These are phyloP conservation scores for Ptychochromis oligacanthus DNA, from an alignment of 2,113 vertebrate species.

Conservation along the genomic window DNA sequence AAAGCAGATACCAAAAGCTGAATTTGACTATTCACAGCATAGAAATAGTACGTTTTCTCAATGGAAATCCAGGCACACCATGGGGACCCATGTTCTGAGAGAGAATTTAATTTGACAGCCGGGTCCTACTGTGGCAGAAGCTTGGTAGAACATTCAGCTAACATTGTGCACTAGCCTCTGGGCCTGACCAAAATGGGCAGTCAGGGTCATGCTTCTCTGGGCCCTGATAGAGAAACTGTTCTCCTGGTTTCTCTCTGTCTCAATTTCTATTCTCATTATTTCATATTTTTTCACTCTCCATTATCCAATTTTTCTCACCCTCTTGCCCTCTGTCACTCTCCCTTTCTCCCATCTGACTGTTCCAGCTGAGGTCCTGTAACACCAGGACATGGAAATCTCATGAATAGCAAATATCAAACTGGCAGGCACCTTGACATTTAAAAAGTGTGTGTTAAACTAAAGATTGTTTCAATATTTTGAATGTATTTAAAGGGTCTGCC, in stretches of 20 bases:
- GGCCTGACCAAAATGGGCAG: constrained; percentile 12
- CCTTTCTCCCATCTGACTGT: constrained; percentile 34
- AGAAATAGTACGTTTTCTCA: neutral
- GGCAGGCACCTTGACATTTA: constrained; percentile 57
- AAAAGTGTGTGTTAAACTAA: constrained; percentile 45
- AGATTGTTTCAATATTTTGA: constrained; percentile 57
- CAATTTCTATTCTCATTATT: constrained; percentile 60
- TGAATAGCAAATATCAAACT: constrained; percentile 77
- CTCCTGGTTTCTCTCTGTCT: constrained; percentile 33
- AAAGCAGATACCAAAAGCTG: constrained; percentile 8
- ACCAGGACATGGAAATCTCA: constrained; percentile 73
- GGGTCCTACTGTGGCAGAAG: constrained; percentile 27
- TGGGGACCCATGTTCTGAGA: constrained; percentile 13
- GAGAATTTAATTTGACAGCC: constrained; percentile 41
- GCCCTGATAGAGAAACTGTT: constrained; percentile 51
- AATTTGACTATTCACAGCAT: constrained; percentile 22
- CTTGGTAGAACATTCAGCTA: constrained; percentile 44
- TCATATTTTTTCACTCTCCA: constrained; percentile 18
- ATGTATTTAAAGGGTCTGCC: constrained; percentile 11
- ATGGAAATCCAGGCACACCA: constrained; percentile 8
- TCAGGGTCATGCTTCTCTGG: constrained; percentile 46
- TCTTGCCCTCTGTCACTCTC: neutral
- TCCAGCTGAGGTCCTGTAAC: constrained; percentile 65
- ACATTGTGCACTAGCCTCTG: constrained; percentile 37
- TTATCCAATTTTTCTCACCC: constrained; percentile 6